A percentile compares a stretch with the other conserved stretches of the same genome.
phyloP scores from a whole-genome alignment of 2,888 invertebrate genomes.

The Mimas tiliae region DNA sequence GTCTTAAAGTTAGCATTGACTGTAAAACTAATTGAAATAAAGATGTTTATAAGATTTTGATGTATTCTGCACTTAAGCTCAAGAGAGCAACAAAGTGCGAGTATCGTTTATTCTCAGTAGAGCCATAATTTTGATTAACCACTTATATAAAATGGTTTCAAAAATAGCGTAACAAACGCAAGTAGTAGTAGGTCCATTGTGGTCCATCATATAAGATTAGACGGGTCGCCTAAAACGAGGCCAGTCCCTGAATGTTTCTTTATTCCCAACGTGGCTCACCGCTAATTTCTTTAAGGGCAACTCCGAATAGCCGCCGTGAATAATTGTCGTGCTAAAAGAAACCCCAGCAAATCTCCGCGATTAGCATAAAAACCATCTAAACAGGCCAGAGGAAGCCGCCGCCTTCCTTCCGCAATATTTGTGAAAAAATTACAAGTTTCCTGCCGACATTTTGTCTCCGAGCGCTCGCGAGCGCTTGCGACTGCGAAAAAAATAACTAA shows the following conservation, averaged over 20 bases:
- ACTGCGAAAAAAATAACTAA: conserved; percentile 68
- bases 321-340: conserved; percentile 79
- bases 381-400: conserved; percentile 75
- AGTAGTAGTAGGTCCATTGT: not conserved
- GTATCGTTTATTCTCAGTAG: not conserved
- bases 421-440: conserved; percentile 82
- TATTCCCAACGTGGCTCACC: conserved; percentile 36
- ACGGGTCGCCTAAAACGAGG: not conserved
- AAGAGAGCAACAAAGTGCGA: not conserved
- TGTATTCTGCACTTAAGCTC: not conserved
- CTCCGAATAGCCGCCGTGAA: conserved; percentile 64
- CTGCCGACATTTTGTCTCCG: conserved; percentile 75
- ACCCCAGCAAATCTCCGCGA: conserved; percentile 77
- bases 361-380: conserved; percentile 84
- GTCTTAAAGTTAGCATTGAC: too few species aligned
- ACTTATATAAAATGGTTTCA: not conserved
- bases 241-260: conserved; percentile 17
- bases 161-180: not conserved
- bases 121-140: not conserved
- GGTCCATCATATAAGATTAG: not conserved
- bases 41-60: not conserved
- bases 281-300: conserved; percentile 70
- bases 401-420: conserved; percentile 83
- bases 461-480: conserved; percentile 55
- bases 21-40: too few species aligned